Evolutionary conservation across 2,797 vertebrate species (phyloP).

Genomic region (Tadarida brasiliensis): DNA sequence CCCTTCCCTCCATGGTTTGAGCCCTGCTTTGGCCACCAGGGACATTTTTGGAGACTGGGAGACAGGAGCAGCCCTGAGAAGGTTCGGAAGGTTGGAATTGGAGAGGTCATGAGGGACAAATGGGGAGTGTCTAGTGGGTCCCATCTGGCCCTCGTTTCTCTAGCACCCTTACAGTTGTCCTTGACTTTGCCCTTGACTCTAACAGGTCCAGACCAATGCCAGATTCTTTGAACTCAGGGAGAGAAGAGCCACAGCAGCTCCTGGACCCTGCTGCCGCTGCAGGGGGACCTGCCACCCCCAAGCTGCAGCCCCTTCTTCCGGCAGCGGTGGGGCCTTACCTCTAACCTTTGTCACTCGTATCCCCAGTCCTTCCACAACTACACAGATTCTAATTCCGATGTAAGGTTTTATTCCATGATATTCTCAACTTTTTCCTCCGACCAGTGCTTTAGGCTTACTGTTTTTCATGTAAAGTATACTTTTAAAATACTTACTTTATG

Average conservation of each 20-base stretch:
- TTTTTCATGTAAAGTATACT: not conserved
- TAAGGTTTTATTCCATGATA: not conserved
- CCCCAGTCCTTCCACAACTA: not conserved
- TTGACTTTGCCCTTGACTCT: not conserved
- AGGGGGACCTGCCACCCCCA: accelerated
- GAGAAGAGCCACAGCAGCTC: accelerated
- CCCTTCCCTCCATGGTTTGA: accelerated
- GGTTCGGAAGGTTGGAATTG: not conserved
- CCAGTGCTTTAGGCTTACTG: not conserved
- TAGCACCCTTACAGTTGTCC: not conserved
- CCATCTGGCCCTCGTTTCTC: not conserved
- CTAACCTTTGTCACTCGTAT: not conserved
- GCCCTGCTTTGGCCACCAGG: not conserved
- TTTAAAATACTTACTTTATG: not conserved
- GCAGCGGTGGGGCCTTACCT: not conserved
- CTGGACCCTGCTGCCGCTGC: accelerated
- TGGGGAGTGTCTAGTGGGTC: accelerated
- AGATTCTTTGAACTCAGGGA: not conserved
- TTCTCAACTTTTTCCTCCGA: not conserved
- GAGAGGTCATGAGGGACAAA: not conserved
- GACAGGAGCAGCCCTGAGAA: too few relatives aligned
- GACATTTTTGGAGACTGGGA: not conserved
- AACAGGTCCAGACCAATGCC: not conserved
- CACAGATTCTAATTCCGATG: not conserved
- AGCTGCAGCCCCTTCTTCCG: not conserved